Evolutionary conservation across 2,797 vertebrate genomes (phyloP).

Genomic region (Sebastes umbrosus): DNA sequence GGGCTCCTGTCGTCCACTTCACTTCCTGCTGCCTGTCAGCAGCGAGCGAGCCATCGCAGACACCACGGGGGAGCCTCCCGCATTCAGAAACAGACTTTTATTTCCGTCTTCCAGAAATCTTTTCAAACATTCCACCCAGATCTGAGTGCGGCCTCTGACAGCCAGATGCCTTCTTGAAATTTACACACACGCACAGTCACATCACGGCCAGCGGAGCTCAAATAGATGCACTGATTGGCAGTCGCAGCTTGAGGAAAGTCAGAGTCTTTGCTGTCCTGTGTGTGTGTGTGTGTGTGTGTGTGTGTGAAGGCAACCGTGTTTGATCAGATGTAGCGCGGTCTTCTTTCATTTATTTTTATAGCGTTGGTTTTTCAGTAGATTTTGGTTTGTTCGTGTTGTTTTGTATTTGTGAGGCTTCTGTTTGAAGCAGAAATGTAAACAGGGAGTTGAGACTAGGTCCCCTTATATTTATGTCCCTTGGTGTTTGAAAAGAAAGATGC

Average conservation of each 20-base stretch:
- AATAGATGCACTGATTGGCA: slow-evolving; percentile 36
- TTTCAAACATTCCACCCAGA: slow-evolving; percentile 24
- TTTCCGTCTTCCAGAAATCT: slow-evolving; percentile 27
- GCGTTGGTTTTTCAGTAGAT: slow-evolving; percentile 13
- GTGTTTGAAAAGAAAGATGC: slow-evolving; percentile 22
- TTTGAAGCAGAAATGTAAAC: slow-evolving; percentile 31
- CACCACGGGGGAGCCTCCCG: slow-evolving; percentile 36
- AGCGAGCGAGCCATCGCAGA: slow-evolving; percentile 19
- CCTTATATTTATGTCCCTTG: slow-evolving; percentile 18
- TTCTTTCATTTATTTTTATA: slow-evolving; percentile 23
- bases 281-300: background rate
- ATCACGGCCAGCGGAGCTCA: slow-evolving; percentile 17
- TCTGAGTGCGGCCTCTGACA: slow-evolving; percentile 43
- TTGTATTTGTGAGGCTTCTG: background rate
- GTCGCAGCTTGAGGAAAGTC: slow-evolving; percentile 5
- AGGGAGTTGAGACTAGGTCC: slow-evolving; percentile 26
- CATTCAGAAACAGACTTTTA: slow-evolving; percentile 29
- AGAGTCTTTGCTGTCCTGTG: slow-evolving; percentile 1
- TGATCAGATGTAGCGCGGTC: slow-evolving; percentile 8
- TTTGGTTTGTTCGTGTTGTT: slow-evolving; percentile 5
- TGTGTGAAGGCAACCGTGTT: slow-evolving; percentile 16
- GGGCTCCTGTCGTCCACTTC: slow-evolving; percentile 23
- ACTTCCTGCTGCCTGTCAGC: slow-evolving; percentile 44
- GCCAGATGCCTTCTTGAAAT: slow-evolving; percentile 26
- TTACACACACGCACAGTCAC: background rate